Evolutionary conservation across 2,888 invertebrate genomes (phyloP).

Genomic region (Matsumyia berberina): DNA sequence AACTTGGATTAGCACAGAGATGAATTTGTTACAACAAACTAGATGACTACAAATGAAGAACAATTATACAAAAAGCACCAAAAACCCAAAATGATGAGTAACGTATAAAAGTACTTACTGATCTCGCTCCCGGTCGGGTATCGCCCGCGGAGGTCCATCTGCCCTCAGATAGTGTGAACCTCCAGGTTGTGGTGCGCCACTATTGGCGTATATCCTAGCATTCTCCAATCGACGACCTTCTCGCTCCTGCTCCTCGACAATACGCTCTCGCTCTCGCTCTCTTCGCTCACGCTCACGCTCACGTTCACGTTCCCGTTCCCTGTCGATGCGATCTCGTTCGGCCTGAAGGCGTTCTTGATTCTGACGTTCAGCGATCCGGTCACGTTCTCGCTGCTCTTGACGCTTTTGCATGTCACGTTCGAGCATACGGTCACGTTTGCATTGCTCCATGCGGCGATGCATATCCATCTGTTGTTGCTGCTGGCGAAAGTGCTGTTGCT

Average conservation of each 20-base stretch:
- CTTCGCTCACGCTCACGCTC: slow-evolving; percentile 80
- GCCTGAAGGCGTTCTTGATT: slow-evolving; percentile 79
- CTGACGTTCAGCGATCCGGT: slow-evolving; percentile 80
- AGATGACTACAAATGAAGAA: slow-evolving; percentile 50
- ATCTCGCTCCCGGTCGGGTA: slow-evolving; percentile 83
- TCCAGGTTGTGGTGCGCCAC: slow-evolving; percentile 77
- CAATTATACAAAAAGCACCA: slow-evolving; percentile 46
- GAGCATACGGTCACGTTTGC: slow-evolving; percentile 57
- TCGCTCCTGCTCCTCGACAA: slow-evolving; percentile 81
- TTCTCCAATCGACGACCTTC: slow-evolving; percentile 81
- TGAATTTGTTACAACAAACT: slow-evolving; percentile 52
- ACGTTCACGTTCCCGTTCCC: slow-evolving; percentile 79
- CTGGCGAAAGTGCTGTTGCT: slow-evolving; percentile 83
- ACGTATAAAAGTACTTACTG: slow-evolving; percentile 80
- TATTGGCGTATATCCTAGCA: slow-evolving; percentile 78
- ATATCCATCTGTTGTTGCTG: slow-evolving; percentile 78
- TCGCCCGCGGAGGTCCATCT: slow-evolving; percentile 82
- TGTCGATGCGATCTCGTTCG: slow-evolving; percentile 80
- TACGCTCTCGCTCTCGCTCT: slow-evolving; percentile 80
- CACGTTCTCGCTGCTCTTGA: slow-evolving; percentile 80
- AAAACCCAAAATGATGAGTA: slow-evolving; percentile 48
- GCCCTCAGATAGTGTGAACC: slow-evolving; percentile 81
- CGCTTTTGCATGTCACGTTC: slow-evolving; percentile 81
- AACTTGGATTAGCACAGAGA: slow-evolving; percentile 61
- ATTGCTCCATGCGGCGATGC: slow-evolving; percentile 77